These are phyloP conservation scores for Halictus quadricinctus DNA, from an alignment of 2,888 invertebrate species.

Conservation along the genomic window DNA sequence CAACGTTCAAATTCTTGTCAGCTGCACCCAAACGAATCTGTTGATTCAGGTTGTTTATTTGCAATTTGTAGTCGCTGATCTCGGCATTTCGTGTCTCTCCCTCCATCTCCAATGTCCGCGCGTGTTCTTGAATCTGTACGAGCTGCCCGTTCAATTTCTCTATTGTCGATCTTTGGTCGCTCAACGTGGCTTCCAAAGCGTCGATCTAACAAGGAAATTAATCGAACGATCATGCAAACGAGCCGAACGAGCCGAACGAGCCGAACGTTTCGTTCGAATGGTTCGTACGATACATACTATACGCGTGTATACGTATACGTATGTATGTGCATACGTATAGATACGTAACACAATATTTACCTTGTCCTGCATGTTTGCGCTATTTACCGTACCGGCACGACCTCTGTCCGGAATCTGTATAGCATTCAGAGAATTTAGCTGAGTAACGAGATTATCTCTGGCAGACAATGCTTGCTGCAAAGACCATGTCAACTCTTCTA, in stretches of 20 bases:
- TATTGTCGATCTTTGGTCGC: constrained; percentile 69
- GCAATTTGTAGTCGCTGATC: constrained; percentile 74
- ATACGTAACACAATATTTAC: constrained; percentile 46
- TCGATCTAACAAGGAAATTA: constrained; percentile 76
- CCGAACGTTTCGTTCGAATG: too few species aligned
- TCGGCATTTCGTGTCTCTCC: constrained; percentile 84
- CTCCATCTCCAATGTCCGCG: constrained; percentile 84
- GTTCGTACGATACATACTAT: background rate
- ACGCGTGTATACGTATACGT: background rate
- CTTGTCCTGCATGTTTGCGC: constrained; percentile 67
- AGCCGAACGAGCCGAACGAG: background rate
- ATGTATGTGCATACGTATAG: background rate
- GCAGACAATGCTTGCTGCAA: constrained; percentile 87
- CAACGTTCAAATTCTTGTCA: constrained; percentile 70
- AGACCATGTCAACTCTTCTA: constrained; percentile 88
- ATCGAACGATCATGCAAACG: background rate
- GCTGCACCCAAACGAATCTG: constrained; percentile 70
- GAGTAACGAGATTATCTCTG: constrained; percentile 85
- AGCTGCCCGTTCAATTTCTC: constrained; percentile 69
- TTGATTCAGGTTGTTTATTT: constrained; percentile 75
- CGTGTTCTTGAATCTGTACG: constrained; percentile 67
- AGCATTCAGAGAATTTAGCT: constrained; percentile 85
- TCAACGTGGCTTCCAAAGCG: constrained; percentile 71
- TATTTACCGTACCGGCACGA: constrained; percentile 78
- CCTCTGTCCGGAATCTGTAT: constrained; percentile 83